phyloP scores from a whole-genome alignment of 2,888 invertebrate species.

The Diarsia rubi region DNA sequence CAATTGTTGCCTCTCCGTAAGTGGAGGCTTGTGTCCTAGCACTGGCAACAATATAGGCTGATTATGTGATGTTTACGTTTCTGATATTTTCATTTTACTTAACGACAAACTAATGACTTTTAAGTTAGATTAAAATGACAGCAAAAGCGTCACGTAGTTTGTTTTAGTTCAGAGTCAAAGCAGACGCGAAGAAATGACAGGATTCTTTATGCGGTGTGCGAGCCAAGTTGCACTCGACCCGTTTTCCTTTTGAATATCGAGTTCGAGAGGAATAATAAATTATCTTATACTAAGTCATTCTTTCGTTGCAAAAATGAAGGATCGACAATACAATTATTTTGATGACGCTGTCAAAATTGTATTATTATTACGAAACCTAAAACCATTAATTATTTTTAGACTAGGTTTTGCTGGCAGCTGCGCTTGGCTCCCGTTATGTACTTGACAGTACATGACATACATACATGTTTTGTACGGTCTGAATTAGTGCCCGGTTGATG shows the following conservation, averaged over 20 bases:
- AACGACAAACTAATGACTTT: conserved; percentile 4
- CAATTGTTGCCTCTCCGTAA: too few relatives aligned
- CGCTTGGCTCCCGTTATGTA: too few relatives aligned
- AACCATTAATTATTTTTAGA: too few relatives aligned
- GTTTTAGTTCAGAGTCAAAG: conserved; percentile 10
- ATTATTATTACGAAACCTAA: not conserved
- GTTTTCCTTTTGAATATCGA: conserved; percentile 9
- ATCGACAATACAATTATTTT: not conserved
- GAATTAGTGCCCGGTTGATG: too few relatives aligned
- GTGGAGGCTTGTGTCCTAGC: too few relatives aligned
- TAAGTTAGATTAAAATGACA: not conserved
- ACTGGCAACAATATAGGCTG: too few relatives aligned
- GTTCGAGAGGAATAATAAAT: conserved; percentile 24
- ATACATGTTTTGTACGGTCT: too few relatives aligned
- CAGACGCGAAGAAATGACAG: conserved; percentile 26
- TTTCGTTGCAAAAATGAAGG: not conserved
- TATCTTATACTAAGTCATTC: not conserved
- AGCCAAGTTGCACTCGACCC: conserved; percentile 19
- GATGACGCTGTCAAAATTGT: not conserved
- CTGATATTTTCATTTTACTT: not conserved
- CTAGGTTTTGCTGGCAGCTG: too few relatives aligned
- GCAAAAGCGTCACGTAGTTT: conserved; percentile 6
- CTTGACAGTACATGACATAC: too few relatives aligned
- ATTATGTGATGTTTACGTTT: not conserved
- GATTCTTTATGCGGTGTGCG: conserved; percentile 33